phyloP scores from a whole-genome alignment of 2,888 invertebrate species.

The Agrilus cyanescens region DNA sequence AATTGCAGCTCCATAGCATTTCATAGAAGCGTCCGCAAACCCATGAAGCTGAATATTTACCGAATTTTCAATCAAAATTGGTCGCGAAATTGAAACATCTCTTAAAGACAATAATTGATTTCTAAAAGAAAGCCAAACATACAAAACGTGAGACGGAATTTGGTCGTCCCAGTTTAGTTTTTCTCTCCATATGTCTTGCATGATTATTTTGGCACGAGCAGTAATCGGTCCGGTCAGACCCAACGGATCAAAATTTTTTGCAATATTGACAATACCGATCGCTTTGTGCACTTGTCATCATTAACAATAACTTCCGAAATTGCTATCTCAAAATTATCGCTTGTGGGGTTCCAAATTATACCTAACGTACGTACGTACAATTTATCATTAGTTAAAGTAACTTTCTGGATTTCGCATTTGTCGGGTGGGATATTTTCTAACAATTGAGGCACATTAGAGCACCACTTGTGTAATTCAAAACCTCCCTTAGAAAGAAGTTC shows the following conservation, averaged over 20 bases:
- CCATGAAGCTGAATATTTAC: constrained; percentile 12
- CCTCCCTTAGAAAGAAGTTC: neutral
- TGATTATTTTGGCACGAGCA: constrained; percentile 15
- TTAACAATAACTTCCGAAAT: neutral
- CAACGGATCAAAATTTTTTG: constrained; percentile 17
- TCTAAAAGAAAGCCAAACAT: constrained; percentile 8
- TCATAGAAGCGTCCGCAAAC: constrained; percentile 14
- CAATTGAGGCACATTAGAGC: too few relatives aligned
- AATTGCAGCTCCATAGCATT: constrained; percentile 17
- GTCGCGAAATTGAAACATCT: constrained; percentile 10
- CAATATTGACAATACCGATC: constrained; percentile 12
- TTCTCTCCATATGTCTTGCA: constrained; percentile 13
- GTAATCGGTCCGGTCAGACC: constrained; percentile 16
- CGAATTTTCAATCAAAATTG: constrained; percentile 1
- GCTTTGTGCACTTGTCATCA: constrained; percentile 1
- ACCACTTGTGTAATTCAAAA: neutral
- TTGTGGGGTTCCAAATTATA: too few relatives aligned
- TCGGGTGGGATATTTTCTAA: too few relatives aligned
- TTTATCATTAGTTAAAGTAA: too few relatives aligned
- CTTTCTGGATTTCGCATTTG: too few relatives aligned
- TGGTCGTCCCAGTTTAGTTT: constrained; percentile 14
- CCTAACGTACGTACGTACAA: too few relatives aligned
- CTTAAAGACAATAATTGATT: constrained; percentile 4
- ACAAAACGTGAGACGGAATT: constrained; percentile 6
- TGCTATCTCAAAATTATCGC: neutral